Evolutionary conservation across 1,140 invertebrate species (phyloP).

Genomic region (Drosophila sechellia): DNA sequence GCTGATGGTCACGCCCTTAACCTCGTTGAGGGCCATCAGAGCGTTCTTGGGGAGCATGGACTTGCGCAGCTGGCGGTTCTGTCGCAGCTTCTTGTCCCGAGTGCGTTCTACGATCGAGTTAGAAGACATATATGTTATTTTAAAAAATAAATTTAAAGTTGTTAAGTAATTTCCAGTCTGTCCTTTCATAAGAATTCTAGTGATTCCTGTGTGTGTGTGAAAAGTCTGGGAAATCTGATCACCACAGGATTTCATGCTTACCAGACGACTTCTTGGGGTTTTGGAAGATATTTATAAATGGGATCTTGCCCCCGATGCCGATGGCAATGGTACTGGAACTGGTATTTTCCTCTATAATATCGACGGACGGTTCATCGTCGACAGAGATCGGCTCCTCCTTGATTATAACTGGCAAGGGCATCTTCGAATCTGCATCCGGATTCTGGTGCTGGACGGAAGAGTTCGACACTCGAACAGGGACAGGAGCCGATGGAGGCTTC

Average conservation of each 20-base stretch:
- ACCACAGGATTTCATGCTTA: slow-evolving; percentile 11
- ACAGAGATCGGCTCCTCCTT: slow-evolving; percentile 14
- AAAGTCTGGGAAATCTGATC: no score
- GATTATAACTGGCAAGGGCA: slow-evolving; percentile 34
- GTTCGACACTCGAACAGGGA: no score
- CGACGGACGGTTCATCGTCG: neutral
- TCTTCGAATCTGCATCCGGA: neutral
- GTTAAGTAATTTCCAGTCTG: no score
- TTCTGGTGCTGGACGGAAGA: neutral
- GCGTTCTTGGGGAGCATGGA: no score
- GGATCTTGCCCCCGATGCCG: slow-evolving; percentile 61
- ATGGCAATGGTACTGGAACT: slow-evolving; percentile 17
- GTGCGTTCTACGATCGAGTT: slow-evolving; percentile 55
- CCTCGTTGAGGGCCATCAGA: no score
- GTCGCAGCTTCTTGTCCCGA: slow-evolving; percentile 65
- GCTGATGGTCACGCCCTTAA: no score
- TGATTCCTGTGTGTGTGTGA: no score
- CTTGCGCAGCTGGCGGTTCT: no score
- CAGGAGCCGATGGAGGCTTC: neutral
- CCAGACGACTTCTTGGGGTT: slow-evolving; percentile 83
- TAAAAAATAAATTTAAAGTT: no score
- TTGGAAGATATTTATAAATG: slow-evolving; percentile 79
- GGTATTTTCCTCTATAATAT: slow-evolving; percentile 9
- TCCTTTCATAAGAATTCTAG: no score
- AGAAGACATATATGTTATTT: no score